phyloP scores from a whole-genome alignment of 2,797 vertebrate genomes.

The Mus minutoides region DNA sequence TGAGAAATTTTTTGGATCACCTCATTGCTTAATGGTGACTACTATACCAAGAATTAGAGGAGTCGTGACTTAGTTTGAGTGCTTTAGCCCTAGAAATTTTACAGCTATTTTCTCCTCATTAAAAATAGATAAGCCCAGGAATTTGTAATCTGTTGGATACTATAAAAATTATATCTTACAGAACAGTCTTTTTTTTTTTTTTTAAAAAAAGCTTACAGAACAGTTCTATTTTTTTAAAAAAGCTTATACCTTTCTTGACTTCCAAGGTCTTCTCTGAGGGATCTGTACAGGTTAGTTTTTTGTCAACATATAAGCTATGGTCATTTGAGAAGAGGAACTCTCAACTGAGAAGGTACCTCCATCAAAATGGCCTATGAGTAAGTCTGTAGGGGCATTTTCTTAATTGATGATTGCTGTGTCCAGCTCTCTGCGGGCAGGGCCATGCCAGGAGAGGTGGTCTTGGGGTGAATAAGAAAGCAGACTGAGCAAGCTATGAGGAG shows the following conservation, averaged over 20 bases:
- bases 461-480: background rate
- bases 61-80: conserved; percentile 4
- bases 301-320: background rate
- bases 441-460: background rate
- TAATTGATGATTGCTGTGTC: too few species aligned
- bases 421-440: too few species aligned
- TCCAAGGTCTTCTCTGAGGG: background rate
- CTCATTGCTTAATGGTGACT: background rate
- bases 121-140: background rate
- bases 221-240: background rate
- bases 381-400: too few species aligned
- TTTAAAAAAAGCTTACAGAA: background rate
- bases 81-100: background rate
- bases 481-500: background rate
- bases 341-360: background rate
- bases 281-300: background rate
- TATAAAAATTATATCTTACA: background rate
- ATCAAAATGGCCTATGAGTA: background rate
- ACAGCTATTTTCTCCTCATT: background rate
- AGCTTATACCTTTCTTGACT: background rate
- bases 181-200: background rate
- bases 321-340: background rate
- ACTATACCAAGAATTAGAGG: background rate
- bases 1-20: background rate
- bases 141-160: background rate